These are phyloP conservation scores for Himalopsyche anomala DNA, from an alignment of 2,888 invertebrate genomes.

Conservation along the genomic window DNA sequence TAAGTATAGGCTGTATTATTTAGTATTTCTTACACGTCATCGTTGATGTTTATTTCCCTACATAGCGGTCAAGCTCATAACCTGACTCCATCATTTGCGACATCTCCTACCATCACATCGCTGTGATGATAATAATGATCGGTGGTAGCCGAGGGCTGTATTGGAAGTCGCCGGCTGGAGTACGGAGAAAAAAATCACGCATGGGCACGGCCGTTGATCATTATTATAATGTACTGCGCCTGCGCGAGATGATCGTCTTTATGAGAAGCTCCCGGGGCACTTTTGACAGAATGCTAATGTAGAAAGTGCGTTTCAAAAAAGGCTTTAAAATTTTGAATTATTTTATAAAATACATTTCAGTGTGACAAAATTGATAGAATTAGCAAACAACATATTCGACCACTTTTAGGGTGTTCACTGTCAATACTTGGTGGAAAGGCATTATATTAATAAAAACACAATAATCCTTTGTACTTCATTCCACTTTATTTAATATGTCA, in stretches of 20 bases:
- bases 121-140: slow-evolving; percentile 34
- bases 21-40: neutral
- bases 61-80: neutral
- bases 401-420: too few relatives aligned
- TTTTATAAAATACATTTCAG: neutral
- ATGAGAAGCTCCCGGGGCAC: slow-evolving; percentile 59
- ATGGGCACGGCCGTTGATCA: neutral
- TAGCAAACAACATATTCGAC: too few relatives aligned
- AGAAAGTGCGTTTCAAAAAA: neutral
- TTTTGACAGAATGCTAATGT: slow-evolving; percentile 63
- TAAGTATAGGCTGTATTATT: neutral
- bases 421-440: too few relatives aligned
- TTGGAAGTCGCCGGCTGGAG: neutral
- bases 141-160: slow-evolving; percentile 12
- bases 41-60: neutral
- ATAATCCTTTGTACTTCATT: too few relatives aligned
- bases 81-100: slow-evolving; percentile 8
- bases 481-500: too few relatives aligned
- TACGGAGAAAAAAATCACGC: slow-evolving; percentile 34
- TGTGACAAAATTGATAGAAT: too few relatives aligned
- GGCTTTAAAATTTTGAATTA: neutral
- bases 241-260: slow-evolving; percentile 49
- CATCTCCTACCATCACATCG: slow-evolving; percentile 34
- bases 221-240: slow-evolving; percentile 49
- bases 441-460: too few relatives aligned